Evolutionary conservation across 2,888 invertebrate genomes (phyloP).

Genomic region (Trachelus stipa): DNA sequence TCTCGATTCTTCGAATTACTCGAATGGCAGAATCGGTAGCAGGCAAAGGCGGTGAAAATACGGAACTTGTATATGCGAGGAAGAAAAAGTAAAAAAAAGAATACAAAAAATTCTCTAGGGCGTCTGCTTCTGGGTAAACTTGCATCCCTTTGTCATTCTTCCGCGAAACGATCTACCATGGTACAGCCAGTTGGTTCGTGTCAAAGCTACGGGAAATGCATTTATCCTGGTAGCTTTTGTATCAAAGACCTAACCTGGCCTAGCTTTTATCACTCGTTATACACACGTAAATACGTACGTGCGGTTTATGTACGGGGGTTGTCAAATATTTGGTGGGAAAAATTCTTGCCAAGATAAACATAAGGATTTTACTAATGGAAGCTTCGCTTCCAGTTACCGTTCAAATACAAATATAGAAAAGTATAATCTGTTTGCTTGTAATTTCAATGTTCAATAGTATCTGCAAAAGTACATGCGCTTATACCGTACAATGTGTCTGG

Average conservation of each 20-base stretch:
- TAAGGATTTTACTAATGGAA: not conserved
- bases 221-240: slow-evolving; percentile 37
- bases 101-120: slow-evolving; percentile 20
- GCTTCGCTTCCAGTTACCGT: not conserved
- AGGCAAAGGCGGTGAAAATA: not conserved
- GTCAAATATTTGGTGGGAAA: not conserved
- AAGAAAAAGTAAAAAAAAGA: not conserved
- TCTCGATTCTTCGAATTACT: not conserved
- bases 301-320: not conserved
- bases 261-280: slow-evolving; percentile 10
- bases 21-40: not conserved
- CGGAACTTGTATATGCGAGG: not conserved
- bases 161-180: slow-evolving; percentile 20
- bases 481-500: not conserved
- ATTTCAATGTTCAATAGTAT: not conserved
- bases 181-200: slow-evolving; percentile 26
- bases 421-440: not conserved
- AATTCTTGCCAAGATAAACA: not conserved
- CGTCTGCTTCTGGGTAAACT: slow-evolving; percentile 29
- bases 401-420: not conserved
- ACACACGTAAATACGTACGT: not conserved
- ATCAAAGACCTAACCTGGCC: slow-evolving; percentile 30
- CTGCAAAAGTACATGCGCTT: not conserved
- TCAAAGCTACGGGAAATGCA: slow-evolving; percentile 42
- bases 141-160: slow-evolving; percentile 32